Evolutionary conservation across 1,140 invertebrate species (phyloP).

Genomic region (Heliconius himera): DNA sequence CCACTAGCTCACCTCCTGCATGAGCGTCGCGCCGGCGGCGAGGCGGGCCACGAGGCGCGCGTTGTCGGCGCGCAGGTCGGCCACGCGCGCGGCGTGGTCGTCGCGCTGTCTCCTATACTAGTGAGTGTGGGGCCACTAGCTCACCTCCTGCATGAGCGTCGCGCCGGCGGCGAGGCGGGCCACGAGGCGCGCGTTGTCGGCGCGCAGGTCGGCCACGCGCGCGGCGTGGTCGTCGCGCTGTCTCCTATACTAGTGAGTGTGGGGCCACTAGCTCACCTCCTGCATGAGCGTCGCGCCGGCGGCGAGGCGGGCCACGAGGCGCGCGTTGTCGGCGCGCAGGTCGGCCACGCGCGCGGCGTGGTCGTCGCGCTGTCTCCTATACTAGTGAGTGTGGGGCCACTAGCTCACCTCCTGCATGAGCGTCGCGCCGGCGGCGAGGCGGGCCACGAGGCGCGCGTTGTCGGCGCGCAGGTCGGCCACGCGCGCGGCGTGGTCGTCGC

Average conservation of each 20-base stretch:
- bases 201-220: constrained; percentile 83
- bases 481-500: constrained; percentile 87
- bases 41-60: constrained; percentile 84
- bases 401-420: constrained; percentile 65
- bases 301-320: constrained; percentile 84
- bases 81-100: constrained; percentile 86
- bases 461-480: constrained; percentile 84
- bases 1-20: constrained; percentile 52
- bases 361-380: constrained; percentile 85
- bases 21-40: constrained; percentile 80
- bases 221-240: constrained; percentile 88
- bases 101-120: constrained; percentile 82
- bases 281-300: constrained; percentile 78
- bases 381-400: not conserved
- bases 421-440: constrained; percentile 81
- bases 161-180: constrained; percentile 83
- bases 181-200: constrained; percentile 84
- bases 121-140: not conserved
- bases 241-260: no score
- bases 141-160: constrained; percentile 70
- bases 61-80: constrained; percentile 83
- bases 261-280: constrained; percentile 48
- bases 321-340: constrained; percentile 84
- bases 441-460: constrained; percentile 84
- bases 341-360: constrained; percentile 84